These are phyloP conservation scores for Melanophora roralis DNA, from an alignment of 2,888 invertebrate genomes.

Conservation along the genomic window DNA sequence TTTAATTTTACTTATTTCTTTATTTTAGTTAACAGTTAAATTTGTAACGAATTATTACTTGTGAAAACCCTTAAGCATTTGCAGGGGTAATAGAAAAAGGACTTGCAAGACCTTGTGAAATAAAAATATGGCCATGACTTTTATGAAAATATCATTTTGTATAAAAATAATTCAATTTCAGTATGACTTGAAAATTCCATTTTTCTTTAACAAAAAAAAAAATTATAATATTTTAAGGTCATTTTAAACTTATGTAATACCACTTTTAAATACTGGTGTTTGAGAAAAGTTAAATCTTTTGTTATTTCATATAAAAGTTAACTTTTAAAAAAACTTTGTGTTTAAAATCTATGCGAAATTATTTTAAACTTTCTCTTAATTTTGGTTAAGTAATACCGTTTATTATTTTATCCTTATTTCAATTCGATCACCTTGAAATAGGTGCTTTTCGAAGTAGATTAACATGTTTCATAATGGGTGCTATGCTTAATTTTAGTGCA, in stretches of 20 bases:
- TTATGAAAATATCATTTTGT: too few species aligned
- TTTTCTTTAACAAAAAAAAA: too few species aligned
- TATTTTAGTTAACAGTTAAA: background rate
- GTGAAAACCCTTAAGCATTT: background rate
- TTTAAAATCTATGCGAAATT: too few species aligned
- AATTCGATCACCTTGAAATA: background rate
- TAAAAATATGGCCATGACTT: background rate
- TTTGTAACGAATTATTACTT: conserved; percentile 5
- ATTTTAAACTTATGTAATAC: too few species aligned
- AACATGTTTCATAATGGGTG: conserved; percentile 17
- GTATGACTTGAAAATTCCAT: too few species aligned
- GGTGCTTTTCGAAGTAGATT: conserved; percentile 8
- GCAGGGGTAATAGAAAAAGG: background rate
- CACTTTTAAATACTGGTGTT: too few species aligned
- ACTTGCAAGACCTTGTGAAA: background rate
- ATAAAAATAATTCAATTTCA: too few species aligned
- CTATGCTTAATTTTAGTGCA: conserved; percentile 29
- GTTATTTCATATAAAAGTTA: too few species aligned
- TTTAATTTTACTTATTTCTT: background rate
- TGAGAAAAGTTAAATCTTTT: too few species aligned
- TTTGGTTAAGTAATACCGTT: background rate
- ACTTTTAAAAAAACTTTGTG: too few species aligned
- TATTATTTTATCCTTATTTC: background rate
- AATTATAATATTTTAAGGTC: too few species aligned
- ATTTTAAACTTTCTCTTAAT: too few species aligned